phyloP scores from a whole-genome alignment of 2,888 invertebrate genomes.

The Endomychus coccineus region DNA sequence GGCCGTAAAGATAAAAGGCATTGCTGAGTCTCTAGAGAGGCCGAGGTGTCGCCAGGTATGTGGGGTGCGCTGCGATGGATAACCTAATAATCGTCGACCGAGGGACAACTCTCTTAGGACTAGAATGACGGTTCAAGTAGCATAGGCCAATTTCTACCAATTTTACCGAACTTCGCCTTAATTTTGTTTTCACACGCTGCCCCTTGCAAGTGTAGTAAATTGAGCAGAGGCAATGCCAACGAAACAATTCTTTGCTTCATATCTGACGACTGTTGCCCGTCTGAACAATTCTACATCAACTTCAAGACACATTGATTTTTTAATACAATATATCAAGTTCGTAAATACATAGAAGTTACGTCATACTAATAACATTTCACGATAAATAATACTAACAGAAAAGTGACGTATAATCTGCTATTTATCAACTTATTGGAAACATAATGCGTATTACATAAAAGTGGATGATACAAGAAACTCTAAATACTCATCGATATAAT shows the following conservation, averaged over 20 bases:
- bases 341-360: no score
- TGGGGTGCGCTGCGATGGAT: constrained; percentile 29
- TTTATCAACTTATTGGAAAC: no score
- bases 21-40: constrained; percentile 23
- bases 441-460: no score
- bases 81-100: constrained; percentile 44
- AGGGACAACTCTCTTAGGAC: constrained; percentile 41
- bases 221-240: constrained; percentile 37
- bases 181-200: constrained; percentile 44
- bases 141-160: constrained; percentile 55
- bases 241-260: constrained; percentile 38
- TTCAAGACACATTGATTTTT: no score
- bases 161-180: constrained; percentile 49
- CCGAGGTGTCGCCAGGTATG: constrained; percentile 33
- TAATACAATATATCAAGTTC: no score
- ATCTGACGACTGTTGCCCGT: no score
- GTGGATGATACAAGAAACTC: no score
- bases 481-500: no score
- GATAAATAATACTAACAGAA: no score
- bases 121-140: constrained; percentile 34
- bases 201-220: constrained; percentile 38
- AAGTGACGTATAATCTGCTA: no score
- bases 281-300: no score
- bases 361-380: no score
- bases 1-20: constrained; percentile 30